Base-by-base conservation (phyloP, 2,797 vertebrate species). In the Chromis chromis region DNA sequence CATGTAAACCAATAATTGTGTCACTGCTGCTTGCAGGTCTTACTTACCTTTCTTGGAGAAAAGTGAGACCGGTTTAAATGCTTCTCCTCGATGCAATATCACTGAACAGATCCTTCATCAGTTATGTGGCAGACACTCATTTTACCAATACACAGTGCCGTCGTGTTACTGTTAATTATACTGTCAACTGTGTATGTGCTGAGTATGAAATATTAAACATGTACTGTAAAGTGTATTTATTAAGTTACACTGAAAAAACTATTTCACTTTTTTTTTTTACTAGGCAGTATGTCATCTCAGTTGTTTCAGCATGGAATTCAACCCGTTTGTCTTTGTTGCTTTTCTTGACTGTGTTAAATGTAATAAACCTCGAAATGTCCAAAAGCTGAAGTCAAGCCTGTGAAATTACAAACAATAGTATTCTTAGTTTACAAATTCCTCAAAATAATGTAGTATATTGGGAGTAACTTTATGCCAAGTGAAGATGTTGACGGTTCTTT, bases 151-250 rank as follows among this genome's bases (percentile, higher is more conserved):
- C 28, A 54, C 24, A 17, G 3, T 61, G 40, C 50, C 19, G 17
- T 36, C 25, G 25, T 49, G 33, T 50, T 65, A 33, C 36, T 77
- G n/a, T 79, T 44, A 36, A 46, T 58, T 11, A 24, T 25, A 24
- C 14, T 65, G 21, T 67, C 19, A 44, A 25, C 13, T 55, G 65
- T 78, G 70, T 59, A 9, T 66, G 49, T 90, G 53, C 56, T 65
- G 1, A 55, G 44, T 65, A 42, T 78, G 36, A 27, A 64, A 62
- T 71, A 24, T 77, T 44, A 40, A 56, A 49, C 4, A 17, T 65
- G 52, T 82, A 53, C 52, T 83, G 64, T 84, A 64, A 73, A 79
- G 19, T 65, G 27, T 81, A 78, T 89, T 85, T 82, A 85, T 85
- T 81, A 62, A 83, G 82, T 68, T 17, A 50, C 0, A 48, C 12